Evolutionary conservation across 2,797 vertebrate species (phyloP), one percentile per base, ranked within the genome.

Genomic region (Clarias platycephalus): DNA sequence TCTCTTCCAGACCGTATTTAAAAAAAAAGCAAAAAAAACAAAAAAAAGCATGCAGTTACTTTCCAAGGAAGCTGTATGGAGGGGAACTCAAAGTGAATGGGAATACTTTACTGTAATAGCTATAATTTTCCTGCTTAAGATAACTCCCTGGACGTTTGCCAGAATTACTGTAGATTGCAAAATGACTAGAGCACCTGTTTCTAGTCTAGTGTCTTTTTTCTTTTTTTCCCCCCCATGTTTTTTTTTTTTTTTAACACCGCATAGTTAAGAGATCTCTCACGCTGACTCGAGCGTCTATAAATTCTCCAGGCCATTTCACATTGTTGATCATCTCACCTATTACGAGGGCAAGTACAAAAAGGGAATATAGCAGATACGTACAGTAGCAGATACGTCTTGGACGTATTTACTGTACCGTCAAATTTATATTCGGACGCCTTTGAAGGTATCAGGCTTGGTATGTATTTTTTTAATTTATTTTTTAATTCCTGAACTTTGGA

Each of bases 61-160:
- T 90, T 90, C 88, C 90, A 90, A 80, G 83, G n/a, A 86, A 62
- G 79, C 86, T 90, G 87, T 87, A 16, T 44, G 84, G 70, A 79
- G 44, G 60, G n/a, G 58, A 62, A 63, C 55, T 83, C 85, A 90
- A 85, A 78, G 81, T 90, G 92, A 91, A 94, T 94, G 93, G 93
- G 90, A 94, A 92, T 92, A 92, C 93, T 95, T 95, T 93, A 87
- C 92, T 91, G 90, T 94, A 94, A 95, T 94, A 89, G 92, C 93
- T 90, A 85, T 93, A 85, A 92, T 94, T 94, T 93, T 90, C 92
- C 90, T 85, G 88, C 87, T 90, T 90, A 92, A 91, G 92, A 91
- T 93, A 92, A 94, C 90, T 88, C 88, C 83, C 88, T 85, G 87
- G 74, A 85, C 66, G 84, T 88, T 88, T 92, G 92, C 92, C 92